Conservation (phyloP, 1,140 invertebrate species). For the Drosophila nasuta region DNA sequence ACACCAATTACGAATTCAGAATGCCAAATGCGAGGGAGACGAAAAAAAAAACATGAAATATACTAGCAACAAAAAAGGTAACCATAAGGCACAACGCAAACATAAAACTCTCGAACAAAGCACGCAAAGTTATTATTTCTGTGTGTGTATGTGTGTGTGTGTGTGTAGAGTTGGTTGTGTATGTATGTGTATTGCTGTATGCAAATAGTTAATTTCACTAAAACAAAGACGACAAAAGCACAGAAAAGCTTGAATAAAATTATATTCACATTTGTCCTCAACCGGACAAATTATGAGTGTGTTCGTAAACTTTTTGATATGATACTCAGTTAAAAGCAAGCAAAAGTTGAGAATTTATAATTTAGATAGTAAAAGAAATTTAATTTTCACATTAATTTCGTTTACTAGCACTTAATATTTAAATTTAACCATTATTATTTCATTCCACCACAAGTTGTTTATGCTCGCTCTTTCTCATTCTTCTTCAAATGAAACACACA, state of each 20-base stretch:
- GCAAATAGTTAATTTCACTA: slow-evolving; percentile 20
- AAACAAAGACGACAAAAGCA: slow-evolving; percentile 12
- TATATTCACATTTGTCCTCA: slow-evolving; percentile 5
- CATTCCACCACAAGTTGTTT: not conserved
- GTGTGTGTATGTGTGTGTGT: not conserved
- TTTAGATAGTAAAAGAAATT: no score
- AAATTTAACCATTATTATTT: not conserved
- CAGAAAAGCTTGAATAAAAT: slow-evolving; percentile 9
- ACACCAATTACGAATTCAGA: slow-evolving; percentile 25
- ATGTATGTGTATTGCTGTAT: slow-evolving; percentile 12
- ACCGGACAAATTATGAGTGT: not conserved
- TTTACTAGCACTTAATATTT: no score
- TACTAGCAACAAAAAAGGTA: slow-evolving; percentile 3
- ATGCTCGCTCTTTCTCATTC: not conserved
- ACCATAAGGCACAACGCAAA: slow-evolving; percentile 2
- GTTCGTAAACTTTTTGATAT: no score
- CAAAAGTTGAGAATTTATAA: no score
- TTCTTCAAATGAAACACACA: slow-evolving; percentile 9
- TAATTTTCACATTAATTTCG: no score
- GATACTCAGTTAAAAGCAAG: no score
- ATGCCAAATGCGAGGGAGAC: slow-evolving; percentile 7
- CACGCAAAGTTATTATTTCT: slow-evolving; percentile 20
- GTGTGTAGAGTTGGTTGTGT: not conserved
- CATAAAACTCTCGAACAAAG: not conserved
- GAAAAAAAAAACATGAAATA: not conserved